Conservation (phyloP, 2,113 vertebrate genomes). For the Chlorodrepanis virens region DNA sequence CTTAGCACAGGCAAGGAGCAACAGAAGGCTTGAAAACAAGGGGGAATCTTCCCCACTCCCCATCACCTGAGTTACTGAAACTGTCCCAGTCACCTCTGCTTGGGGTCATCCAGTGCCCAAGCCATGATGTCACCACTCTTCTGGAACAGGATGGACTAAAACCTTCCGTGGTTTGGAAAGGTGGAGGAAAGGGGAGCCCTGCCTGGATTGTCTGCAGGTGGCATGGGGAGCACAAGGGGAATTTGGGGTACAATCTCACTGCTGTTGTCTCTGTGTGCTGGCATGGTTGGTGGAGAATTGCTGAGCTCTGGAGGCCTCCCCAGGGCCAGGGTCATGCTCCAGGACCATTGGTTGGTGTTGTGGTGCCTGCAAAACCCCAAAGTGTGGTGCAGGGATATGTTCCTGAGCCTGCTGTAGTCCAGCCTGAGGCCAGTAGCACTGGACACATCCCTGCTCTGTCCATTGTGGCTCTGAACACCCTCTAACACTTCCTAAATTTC, state of each 20-base stretch:
- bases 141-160: neutral
- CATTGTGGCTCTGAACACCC: neutral
- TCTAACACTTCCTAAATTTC: neutral
- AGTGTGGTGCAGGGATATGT: neutral
- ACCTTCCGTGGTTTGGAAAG: neutral
- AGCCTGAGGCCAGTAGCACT: neutral
- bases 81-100: neutral
- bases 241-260: fast-evolving
- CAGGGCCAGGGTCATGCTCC: fast-evolving
- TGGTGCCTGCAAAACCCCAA: neutral
- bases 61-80: neutral
- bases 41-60: neutral
- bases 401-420: neutral
- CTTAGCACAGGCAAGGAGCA: neutral
- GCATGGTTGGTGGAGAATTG: neutral
- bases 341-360: neutral
- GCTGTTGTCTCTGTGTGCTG: neutral
- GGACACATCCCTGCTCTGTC: neutral
- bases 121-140: neutral
- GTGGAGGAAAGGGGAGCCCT: neutral
- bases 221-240: neutral
- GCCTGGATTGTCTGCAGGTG: neutral
- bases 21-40: neutral
- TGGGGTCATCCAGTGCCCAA: neutral
- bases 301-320: neutral